A percentile compares a stretch with the other conserved stretches of the same genome.
Conservation (phyloP, 1,140 invertebrate genomes). For the Nymphalis io region DNA sequence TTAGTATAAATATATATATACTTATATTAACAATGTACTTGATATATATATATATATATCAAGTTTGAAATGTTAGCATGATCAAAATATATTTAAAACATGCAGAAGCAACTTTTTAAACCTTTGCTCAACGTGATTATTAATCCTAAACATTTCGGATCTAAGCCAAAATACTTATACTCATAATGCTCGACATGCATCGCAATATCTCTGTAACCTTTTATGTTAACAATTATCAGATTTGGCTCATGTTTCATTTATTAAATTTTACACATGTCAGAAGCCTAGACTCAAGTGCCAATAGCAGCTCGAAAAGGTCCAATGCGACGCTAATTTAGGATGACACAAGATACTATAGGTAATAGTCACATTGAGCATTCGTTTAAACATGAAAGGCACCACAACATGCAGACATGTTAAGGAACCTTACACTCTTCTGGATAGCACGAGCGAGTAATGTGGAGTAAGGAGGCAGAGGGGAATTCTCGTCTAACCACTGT, state of each 20-base stretch:
- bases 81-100: neutral
- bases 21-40: no score
- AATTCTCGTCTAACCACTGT: slow-evolving; percentile 86
- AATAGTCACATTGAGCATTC: slow-evolving; percentile 1
- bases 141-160: neutral
- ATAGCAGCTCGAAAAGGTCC: no score
- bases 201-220: no score
- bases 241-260: no score
- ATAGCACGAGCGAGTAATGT: slow-evolving; percentile 84
- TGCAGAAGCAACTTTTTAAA: slow-evolving; percentile 3
- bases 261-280: no score
- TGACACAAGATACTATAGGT: neutral
- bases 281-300: no score
- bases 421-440: slow-evolving; percentile 82
- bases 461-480: slow-evolving; percentile 83
- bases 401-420: slow-evolving; percentile 62
- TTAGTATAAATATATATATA: no score
- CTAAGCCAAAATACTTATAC: no score
- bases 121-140: neutral
- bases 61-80: neutral
- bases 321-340: no score
- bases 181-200: no score
- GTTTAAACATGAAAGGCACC: slow-evolving; percentile 37
- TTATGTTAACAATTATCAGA: no score
- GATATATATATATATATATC: neutral